A percentile compares a stretch with the other conserved stretches of the same genome.
phyloP scores from a whole-genome alignment of 1,140 invertebrate genomes.

The Habropoda laboriosa region DNA sequence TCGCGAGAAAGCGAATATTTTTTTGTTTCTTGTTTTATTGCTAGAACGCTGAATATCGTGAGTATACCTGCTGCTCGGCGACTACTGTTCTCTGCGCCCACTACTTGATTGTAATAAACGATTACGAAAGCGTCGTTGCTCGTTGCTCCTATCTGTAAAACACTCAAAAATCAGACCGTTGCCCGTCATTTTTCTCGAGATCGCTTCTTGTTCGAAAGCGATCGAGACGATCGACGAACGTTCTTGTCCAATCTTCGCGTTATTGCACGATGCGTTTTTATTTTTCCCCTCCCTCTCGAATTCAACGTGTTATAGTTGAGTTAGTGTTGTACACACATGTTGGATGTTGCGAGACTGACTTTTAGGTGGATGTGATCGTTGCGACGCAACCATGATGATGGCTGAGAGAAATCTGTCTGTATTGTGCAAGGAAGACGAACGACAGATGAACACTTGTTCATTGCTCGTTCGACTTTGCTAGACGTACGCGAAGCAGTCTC shows the following conservation, averaged over 20 bases:
- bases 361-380: not conserved
- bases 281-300: no score
- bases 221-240: not conserved
- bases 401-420: constrained; percentile 20
- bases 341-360: not conserved
- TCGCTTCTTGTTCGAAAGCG: not conserved
- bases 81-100: constrained; percentile 18
- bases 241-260: not conserved
- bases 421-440: constrained; percentile 7
- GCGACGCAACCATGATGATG: not conserved
- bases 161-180: not conserved
- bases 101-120: constrained; percentile 48
- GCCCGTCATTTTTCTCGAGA: not conserved
- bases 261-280: constrained; percentile 2
- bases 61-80: constrained; percentile 34
- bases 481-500: constrained; percentile 77
- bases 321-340: constrained; percentile 3
- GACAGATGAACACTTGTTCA: not conserved
- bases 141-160: constrained; percentile 38
- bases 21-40: constrained; percentile 45
- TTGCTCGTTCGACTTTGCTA: constrained; percentile 37
- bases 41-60: constrained; percentile 56
- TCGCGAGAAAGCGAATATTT: constrained; percentile 53
- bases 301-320: not conserved
- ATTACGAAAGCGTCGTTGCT: constrained; percentile 54